Percentiles rank a stretch among this genome's conserved stretches.
Conservation (phyloP, 1,140 invertebrate genomes). For the Pseudachorutes palmiensis region DNA sequence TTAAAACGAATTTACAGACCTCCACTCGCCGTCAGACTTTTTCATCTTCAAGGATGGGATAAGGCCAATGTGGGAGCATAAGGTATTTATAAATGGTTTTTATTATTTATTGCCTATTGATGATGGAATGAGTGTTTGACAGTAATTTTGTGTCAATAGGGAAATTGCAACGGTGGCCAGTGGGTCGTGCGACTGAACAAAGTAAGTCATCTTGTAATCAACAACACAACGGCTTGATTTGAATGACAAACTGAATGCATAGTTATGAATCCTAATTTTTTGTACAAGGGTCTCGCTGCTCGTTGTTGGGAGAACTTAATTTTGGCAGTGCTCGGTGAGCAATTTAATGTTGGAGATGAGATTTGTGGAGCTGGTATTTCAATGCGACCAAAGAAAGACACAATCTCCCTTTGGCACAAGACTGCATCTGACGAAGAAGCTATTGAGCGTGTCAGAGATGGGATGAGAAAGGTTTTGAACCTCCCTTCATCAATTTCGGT, state of each 20-base stretch:
- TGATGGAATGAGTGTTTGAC: too few relatives aligned
- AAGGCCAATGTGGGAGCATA: constrained; percentile 85
- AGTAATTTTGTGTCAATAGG: constrained; percentile 19
- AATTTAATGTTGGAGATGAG: constrained; percentile 98
- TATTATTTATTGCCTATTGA: constrained; percentile 15
- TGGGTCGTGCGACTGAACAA: constrained; percentile 53
- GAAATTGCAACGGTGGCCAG: constrained; percentile 35
- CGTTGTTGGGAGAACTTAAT: constrained; percentile 98
- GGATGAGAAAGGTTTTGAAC: constrained; percentile 66
- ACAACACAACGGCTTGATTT: neutral
- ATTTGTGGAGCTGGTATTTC: constrained; percentile 97
- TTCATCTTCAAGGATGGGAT: constrained; percentile 98
- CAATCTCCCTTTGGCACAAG: constrained; percentile 96
- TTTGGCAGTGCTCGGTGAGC: constrained; percentile 94
- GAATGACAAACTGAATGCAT: neutral
- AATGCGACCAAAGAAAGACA: constrained; percentile 91
- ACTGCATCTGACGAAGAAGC: constrained; percentile 79
- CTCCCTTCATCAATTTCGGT: constrained; percentile 1
- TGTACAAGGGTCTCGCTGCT: constrained; percentile 86
- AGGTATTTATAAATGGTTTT: constrained; percentile 48
- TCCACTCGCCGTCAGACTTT: constrained; percentile 85
- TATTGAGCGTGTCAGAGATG: constrained; percentile 86
- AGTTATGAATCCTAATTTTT: constrained; percentile 60
- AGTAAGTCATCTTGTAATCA: too few relatives aligned
- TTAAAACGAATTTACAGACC: too few relatives aligned